phyloP scores from a whole-genome alignment of 2,797 vertebrate species.

The Gobionotothen gibberifrons region DNA sequence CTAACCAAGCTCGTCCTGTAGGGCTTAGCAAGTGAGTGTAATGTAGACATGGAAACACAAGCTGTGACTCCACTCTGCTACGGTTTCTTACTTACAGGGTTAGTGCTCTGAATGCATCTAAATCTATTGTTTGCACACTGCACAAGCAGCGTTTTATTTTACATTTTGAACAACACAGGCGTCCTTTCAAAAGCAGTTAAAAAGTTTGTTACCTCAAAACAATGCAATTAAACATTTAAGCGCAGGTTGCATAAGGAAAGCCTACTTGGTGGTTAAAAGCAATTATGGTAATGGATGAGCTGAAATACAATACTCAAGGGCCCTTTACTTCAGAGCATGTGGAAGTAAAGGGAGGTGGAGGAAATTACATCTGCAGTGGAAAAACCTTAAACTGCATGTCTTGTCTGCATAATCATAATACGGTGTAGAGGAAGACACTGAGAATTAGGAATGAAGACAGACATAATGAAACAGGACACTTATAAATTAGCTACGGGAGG shows the following conservation, averaged over 20 bases:
- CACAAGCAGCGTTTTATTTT: constrained; percentile 68
- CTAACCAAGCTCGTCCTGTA: constrained; percentile 79
- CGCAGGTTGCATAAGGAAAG: constrained; percentile 79
- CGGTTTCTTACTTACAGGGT: constrained; percentile 75
- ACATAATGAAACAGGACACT: constrained; percentile 14
- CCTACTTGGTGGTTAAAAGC: constrained; percentile 83
- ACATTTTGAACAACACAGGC: constrained; percentile 70
- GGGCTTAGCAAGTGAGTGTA: constrained; percentile 79
- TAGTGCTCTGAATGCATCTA: constrained; percentile 58
- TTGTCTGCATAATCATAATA: constrained; percentile 16
- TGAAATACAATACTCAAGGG: constrained; percentile 85
- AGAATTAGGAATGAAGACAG: constrained; percentile 6
- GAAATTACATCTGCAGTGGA: constrained; percentile 29
- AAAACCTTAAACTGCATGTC: constrained; percentile 37
- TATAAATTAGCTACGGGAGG: constrained; percentile 28
- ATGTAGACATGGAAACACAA: constrained; percentile 84
- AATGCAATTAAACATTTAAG: constrained; percentile 87
- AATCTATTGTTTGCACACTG: constrained; percentile 65
- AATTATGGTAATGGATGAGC: constrained; percentile 87
- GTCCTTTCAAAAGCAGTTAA: constrained; percentile 70
- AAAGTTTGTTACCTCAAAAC: constrained; percentile 80
- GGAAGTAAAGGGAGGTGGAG: no score
- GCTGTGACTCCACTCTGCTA: constrained; percentile 64
- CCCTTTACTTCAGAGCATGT: constrained; percentile 72
- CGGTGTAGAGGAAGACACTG: not conserved